Conservation (phyloP, 2,888 invertebrate species). For the Apodemia mormo region DNA sequence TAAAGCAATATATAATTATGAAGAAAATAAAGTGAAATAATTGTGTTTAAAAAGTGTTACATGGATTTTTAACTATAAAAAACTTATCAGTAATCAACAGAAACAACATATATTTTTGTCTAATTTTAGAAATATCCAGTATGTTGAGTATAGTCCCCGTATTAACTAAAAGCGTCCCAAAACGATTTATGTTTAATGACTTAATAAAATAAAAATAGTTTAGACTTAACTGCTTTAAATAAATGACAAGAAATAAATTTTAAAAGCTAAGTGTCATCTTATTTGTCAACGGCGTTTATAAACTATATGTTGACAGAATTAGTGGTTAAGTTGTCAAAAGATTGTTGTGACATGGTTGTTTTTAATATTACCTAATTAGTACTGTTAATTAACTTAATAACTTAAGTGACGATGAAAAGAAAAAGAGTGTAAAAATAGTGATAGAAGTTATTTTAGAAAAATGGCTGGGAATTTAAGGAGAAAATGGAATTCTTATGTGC, state of each 20-base stretch:
- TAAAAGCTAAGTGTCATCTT: slow-evolving; percentile 58
- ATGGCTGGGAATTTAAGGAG: slow-evolving; percentile 67
- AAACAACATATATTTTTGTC: slow-evolving; percentile 51
- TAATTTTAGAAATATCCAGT: slow-evolving; percentile 54
- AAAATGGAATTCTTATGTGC: slow-evolving; percentile 64
- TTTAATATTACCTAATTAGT: slow-evolving; percentile 31
- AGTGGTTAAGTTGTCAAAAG: slow-evolving; percentile 56
- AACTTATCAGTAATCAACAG: slow-evolving; percentile 37
- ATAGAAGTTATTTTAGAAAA: slow-evolving; percentile 43
- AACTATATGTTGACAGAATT: slow-evolving; percentile 67
- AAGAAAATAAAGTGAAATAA: slow-evolving; percentile 43
- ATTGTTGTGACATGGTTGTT: slow-evolving; percentile 56
- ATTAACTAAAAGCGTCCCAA: slow-evolving; percentile 47
- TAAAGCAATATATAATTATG: slow-evolving; percentile 50
- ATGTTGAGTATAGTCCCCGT: slow-evolving; percentile 59
- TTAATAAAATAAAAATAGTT: slow-evolving; percentile 65
- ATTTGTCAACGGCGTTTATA: slow-evolving; percentile 76
- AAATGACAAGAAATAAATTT: slow-evolving; percentile 64
- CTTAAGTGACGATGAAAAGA: slow-evolving; percentile 63
- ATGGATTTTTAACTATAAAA: not conserved
- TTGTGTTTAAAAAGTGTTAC: slow-evolving; percentile 19
- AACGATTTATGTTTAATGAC: slow-evolving; percentile 55
- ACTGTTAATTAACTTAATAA: slow-evolving; percentile 30
- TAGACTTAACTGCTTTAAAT: slow-evolving; percentile 52
- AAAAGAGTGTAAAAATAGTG: slow-evolving; percentile 58